Evolutionary conservation across 2,797 vertebrate genomes (phyloP).

Genomic region (Thripadectes ignobilis): DNA sequence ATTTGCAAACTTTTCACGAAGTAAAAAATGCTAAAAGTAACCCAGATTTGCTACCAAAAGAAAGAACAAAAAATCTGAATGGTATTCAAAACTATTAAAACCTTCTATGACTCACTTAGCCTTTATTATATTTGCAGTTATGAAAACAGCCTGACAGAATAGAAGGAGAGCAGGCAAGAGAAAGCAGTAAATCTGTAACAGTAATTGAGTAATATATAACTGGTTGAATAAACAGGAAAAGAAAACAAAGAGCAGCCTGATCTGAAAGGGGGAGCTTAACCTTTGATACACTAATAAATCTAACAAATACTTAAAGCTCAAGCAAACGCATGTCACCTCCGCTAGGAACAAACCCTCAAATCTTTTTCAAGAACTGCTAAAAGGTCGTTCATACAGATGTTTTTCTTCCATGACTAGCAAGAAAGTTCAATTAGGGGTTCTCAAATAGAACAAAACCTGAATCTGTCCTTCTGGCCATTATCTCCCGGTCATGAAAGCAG

Average conservation of each 20-base stretch:
- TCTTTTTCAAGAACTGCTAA: not conserved
- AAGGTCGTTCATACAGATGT: not conserved
- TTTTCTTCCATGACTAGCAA: not conserved
- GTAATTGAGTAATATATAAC: conserved; percentile 65
- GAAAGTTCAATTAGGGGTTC: conserved; percentile 4
- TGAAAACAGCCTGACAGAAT: not conserved
- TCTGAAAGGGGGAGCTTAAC: conserved; percentile 58
- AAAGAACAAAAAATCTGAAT: not conserved
- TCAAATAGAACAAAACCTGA: not conserved
- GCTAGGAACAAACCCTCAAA: not conserved
- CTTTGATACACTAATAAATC: conserved; percentile 64
- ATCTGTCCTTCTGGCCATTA: not conserved
- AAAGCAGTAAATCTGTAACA: conserved; percentile 65
- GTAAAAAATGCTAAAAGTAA: not conserved
- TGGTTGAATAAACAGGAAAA: conserved; percentile 65
- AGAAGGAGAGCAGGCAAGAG: not conserved
- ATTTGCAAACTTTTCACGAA: not conserved
- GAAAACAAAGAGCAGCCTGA: conserved; percentile 63
- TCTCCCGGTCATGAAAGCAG: not conserved
- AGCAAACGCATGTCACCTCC: not conserved
- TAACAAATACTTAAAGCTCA: conserved; percentile 40
- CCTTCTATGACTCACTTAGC: not conserved
- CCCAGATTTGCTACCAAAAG: not conserved
- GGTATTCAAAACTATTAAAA: not conserved
- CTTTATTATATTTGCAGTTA: conserved; percentile 7